Evolutionary conservation across 1,140 invertebrate species (phyloP).

Genomic region (Paracyclopina nana): DNA sequence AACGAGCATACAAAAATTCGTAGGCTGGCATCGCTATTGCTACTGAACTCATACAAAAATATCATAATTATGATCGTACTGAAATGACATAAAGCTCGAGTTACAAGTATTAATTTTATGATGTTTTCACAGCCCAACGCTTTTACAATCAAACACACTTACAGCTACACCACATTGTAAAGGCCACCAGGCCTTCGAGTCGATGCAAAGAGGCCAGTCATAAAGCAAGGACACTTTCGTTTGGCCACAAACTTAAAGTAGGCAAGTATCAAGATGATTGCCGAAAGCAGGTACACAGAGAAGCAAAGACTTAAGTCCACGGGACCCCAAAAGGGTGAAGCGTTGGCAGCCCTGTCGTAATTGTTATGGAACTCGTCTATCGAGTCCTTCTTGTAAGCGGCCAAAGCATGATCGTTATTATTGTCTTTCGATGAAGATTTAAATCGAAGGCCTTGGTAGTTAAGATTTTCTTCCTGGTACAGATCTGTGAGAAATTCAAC

Average conservation of each 20-base stretch:
- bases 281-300: slow-evolving; percentile 44
- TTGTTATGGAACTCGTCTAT: slow-evolving; percentile 1
- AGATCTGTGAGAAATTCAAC: slow-evolving; percentile 49
- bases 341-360: slow-evolving; percentile 4
- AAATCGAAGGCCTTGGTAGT: slow-evolving; percentile 18
- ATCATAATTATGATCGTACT: too few relatives aligned
- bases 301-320: slow-evolving; percentile 52
- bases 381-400: slow-evolving; percentile 10
- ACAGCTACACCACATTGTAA: too few relatives aligned
- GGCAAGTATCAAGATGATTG: slow-evolving; percentile 44
- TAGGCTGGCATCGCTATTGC: too few relatives aligned
- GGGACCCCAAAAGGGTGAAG: slow-evolving; percentile 22
- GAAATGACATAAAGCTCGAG: too few relatives aligned
- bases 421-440: not conserved
- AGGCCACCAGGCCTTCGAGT: too few relatives aligned
- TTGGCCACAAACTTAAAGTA: slow-evolving; percentile 52
- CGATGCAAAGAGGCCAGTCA: too few relatives aligned
- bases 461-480: slow-evolving; percentile 38
- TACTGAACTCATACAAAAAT: too few relatives aligned
- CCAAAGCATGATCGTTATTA: not conserved
- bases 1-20: too few relatives aligned
- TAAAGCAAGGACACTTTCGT: too few relatives aligned
- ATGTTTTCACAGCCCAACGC: too few relatives aligned
- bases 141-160: too few relatives aligned
- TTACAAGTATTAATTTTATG: too few relatives aligned